Percentiles rank a stretch among this genome's conserved stretches.
These are phyloP conservation scores for Drosophila erecta DNA, from an alignment of 1,140 invertebrate genomes.

Conservation along the genomic window DNA sequence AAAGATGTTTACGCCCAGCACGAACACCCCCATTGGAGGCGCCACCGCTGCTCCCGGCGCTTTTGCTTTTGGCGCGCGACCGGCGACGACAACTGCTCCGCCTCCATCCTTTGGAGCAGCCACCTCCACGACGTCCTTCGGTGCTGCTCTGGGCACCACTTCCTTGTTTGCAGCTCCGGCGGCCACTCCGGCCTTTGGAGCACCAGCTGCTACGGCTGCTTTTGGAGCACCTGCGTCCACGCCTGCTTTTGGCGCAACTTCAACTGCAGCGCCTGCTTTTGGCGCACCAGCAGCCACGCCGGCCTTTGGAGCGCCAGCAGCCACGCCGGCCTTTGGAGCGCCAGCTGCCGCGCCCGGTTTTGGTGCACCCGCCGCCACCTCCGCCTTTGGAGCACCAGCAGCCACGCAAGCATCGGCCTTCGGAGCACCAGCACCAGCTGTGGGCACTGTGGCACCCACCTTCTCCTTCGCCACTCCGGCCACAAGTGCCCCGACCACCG, in stretches of 20 bases:
- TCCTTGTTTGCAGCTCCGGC: conserved; percentile 12
- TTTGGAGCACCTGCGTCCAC: conserved; percentile 15
- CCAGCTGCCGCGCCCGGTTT: conserved; percentile 20
- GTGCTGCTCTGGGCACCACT: conserved; percentile 18
- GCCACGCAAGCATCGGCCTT: conserved; percentile 18
- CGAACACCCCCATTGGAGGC: conserved; percentile 45
- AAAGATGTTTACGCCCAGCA: conserved; percentile 68
- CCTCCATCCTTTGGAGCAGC: conserved; percentile 61
- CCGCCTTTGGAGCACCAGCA: conserved; percentile 33
- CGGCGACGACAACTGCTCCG: conserved; percentile 40
- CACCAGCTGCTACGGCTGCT: conserved; percentile 16
- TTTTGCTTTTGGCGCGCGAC: conserved; percentile 74
- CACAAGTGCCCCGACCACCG: conserved; percentile 50
- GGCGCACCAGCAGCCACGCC: conserved; percentile 2
- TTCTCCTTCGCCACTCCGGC: conserved; percentile 63
- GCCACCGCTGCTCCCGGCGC: conserved; percentile 36
- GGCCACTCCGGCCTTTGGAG: neutral
- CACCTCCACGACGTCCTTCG: conserved; percentile 40
- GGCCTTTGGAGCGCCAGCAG: conserved; percentile 43
- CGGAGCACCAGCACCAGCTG: conserved; percentile 38
- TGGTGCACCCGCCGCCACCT: conserved; percentile 2
- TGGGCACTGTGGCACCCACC: conserved; percentile 57
- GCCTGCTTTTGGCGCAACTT: neutral
- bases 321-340: neutral
- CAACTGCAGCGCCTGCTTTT: conserved; percentile 12